Conservation (phyloP, 2,888 invertebrate species). For the Antheraea assamensis region DNA sequence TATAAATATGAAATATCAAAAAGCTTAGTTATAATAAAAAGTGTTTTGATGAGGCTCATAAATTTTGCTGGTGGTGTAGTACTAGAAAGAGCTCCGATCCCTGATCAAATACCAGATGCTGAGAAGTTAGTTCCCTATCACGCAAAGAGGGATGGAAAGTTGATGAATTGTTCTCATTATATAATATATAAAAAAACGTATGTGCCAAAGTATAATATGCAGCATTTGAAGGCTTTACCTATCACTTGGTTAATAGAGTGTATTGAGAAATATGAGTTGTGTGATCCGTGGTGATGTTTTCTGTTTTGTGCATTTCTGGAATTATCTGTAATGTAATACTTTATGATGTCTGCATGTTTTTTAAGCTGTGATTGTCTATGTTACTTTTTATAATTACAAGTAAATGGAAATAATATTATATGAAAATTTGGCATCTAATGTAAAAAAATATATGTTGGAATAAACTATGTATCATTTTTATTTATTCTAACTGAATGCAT, state of each 20-base stretch:
- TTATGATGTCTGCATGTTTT: no score
- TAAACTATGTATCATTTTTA: no score
- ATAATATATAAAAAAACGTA: constrained; percentile 82
- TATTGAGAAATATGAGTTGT: constrained; percentile 82
- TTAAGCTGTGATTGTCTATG: no score
- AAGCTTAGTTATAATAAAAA: constrained; percentile 67
- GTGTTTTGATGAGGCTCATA: constrained; percentile 74
- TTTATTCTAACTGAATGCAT: no score
- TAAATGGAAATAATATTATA: no score
- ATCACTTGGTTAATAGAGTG: constrained; percentile 85
- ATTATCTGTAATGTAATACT: neutral
- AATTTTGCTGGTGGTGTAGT: constrained; percentile 82
- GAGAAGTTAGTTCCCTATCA: constrained; percentile 84
- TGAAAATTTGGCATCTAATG: no score
- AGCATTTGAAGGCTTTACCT: constrained; percentile 83
- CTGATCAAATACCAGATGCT: constrained; percentile 79
- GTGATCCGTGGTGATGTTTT: constrained; percentile 68
- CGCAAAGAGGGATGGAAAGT: constrained; percentile 73
- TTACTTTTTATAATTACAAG: no score
- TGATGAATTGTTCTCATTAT: constrained; percentile 83
- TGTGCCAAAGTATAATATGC: constrained; percentile 84
- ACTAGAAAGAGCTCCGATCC: constrained; percentile 84
- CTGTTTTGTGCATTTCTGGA: no score
- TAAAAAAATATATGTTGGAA: no score
- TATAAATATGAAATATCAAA: constrained; percentile 65